Conservation (phyloP, 2,797 vertebrate genomes). For the Sebastes cheni region DNA sequence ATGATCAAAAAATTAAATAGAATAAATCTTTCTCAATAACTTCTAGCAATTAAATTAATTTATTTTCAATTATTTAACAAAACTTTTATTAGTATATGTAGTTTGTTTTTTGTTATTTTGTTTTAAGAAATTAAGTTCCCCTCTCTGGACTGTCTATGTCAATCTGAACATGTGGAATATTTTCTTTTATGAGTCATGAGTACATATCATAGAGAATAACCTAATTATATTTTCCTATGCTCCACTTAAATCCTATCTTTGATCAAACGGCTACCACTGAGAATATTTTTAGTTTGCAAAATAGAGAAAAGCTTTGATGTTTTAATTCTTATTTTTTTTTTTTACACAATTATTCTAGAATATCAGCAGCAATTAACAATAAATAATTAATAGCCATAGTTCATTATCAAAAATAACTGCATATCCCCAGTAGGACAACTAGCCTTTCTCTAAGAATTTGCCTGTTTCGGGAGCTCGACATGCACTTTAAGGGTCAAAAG, state of each 20-base stretch:
- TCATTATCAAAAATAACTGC: constrained; percentile 17
- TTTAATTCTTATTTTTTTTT: background rate
- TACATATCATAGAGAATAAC: background rate
- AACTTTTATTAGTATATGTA: background rate
- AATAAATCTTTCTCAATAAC: background rate
- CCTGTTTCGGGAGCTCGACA: constrained; percentile 29
- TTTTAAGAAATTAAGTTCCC: background rate
- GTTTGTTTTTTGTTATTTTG: background rate
- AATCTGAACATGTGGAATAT: background rate
- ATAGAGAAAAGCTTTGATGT: background rate
- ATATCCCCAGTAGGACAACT: constrained; percentile 7
- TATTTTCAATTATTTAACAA: background rate
- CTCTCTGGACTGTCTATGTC: background rate
- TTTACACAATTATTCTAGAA: background rate
- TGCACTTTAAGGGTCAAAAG: constrained; percentile 61
- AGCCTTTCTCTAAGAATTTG: constrained; percentile 31
- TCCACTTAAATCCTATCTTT: too few relatives aligned
- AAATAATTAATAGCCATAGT: background rate
- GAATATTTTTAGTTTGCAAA: background rate
- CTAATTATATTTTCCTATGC: background rate
- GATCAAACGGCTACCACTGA: background rate
- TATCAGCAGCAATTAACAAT: background rate
- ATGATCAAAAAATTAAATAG: too few relatives aligned
- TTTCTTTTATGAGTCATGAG: background rate
- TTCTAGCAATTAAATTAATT: background rate